These are phyloP conservation scores for Pocillopora grandis DNA, from an alignment of 92 coral and sea anemone species.

Conservation along the genomic window DNA sequence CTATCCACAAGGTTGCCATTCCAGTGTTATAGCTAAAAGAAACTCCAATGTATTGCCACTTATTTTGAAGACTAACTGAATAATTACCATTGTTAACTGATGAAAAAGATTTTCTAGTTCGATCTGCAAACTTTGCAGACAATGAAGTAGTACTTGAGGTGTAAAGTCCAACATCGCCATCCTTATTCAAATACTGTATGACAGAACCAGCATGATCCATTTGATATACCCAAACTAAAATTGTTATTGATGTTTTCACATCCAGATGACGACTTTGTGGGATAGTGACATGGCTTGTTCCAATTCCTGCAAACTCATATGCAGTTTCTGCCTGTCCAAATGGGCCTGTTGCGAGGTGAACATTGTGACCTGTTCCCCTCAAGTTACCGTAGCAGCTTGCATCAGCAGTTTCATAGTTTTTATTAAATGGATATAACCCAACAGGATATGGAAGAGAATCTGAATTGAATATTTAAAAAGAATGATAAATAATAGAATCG, in stretches of 20 bases:
- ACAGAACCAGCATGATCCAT: slow-evolving; percentile 71
- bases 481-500: neutral
- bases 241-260: slow-evolving; percentile 61
- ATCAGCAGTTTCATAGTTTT: slow-evolving; percentile 50
- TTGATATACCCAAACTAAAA: slow-evolving; percentile 71
- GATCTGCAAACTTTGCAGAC: slow-evolving; percentile 18
- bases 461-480: slow-evolving; percentile 5
- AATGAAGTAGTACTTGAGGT: slow-evolving; percentile 8
- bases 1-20: slow-evolving; percentile 69
- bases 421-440: slow-evolving; percentile 73
- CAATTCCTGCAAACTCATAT: slow-evolving; percentile 67
- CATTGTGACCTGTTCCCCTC: slow-evolving; percentile 53
- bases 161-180: neutral
- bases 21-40: slow-evolving; percentile 59
- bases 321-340: slow-evolving; percentile 48
- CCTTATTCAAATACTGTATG: slow-evolving; percentile 29
- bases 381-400: slow-evolving; percentile 81
- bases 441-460: slow-evolving; percentile 64
- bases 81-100: slow-evolving; percentile 32
- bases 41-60: slow-evolving; percentile 74
- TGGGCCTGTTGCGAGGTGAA: slow-evolving; percentile 56
- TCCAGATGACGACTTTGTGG: slow-evolving; percentile 63
- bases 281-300: slow-evolving; percentile 65
- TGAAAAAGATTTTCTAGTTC: slow-evolving; percentile 30
- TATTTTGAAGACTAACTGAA: slow-evolving; percentile 33